Evolutionary conservation across 2,113 vertebrate species (phyloP).

Genomic region (Mus spicilegus): DNA sequence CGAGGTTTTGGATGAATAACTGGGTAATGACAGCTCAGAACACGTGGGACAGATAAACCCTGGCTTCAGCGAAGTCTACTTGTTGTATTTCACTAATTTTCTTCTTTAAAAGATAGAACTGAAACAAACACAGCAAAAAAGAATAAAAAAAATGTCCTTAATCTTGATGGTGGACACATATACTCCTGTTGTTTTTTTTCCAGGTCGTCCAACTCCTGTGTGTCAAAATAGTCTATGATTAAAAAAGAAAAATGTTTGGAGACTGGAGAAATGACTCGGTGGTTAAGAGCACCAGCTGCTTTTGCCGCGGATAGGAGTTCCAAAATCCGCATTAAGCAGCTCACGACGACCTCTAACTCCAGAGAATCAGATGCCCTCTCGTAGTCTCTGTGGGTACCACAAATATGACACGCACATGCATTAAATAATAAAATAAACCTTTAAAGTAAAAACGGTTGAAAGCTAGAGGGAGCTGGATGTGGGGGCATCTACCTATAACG

Average conservation of each 20-base stretch:
- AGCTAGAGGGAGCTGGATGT: background rate
- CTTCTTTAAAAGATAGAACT: background rate
- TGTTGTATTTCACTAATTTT: background rate
- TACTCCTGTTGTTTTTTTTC: background rate
- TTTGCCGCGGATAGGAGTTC: background rate
- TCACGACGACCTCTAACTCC: background rate
- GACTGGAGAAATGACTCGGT: background rate
- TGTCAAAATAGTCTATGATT: constrained; percentile 8
- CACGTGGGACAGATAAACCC: background rate
- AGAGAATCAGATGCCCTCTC: background rate
- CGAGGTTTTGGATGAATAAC: background rate
- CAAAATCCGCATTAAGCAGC: background rate
- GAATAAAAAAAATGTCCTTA: background rate
- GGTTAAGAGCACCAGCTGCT: background rate
- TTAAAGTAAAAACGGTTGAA: background rate
- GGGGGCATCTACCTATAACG: background rate
- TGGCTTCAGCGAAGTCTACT: background rate
- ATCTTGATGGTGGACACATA: background rate
- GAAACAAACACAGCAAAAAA: background rate
- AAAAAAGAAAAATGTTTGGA: constrained; percentile 27
- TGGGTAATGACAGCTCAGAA: background rate
- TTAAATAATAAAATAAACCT: background rate
- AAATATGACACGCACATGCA: background rate
- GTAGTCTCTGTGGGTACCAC: background rate
- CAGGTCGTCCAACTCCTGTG: background rate